phyloP scores from a whole-genome alignment of 1,140 invertebrate genomes.

The Aphaenogaster rudis region DNA sequence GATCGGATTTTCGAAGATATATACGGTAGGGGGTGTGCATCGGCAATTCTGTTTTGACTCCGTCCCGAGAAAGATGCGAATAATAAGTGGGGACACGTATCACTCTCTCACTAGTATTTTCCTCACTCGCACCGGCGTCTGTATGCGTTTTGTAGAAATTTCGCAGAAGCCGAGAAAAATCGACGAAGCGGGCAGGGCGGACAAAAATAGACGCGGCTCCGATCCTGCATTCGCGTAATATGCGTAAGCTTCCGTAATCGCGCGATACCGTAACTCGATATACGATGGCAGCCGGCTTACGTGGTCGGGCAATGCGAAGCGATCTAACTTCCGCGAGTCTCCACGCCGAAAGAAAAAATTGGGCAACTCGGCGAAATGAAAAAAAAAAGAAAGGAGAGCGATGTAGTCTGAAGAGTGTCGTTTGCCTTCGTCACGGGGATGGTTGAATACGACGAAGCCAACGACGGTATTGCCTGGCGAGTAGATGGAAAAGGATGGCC shows the following conservation, averaged over 20 bases:
- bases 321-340: background rate
- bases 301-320: background rate
- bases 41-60: background rate
- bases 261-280: slow-evolving; percentile 37
- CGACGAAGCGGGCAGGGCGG: background rate
- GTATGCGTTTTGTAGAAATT: background rate
- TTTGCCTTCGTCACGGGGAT: slow-evolving; percentile 9
- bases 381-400: slow-evolving; percentile 15
- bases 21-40: background rate
- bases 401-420: background rate
- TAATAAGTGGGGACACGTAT: background rate
- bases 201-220: slow-evolving; percentile 36
- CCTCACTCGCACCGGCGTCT: background rate
- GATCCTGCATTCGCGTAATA: slow-evolving; percentile 7
- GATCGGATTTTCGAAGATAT: background rate
- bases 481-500: slow-evolving; percentile 43
- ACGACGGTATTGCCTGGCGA: slow-evolving; percentile 31
- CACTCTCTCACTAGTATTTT: background rate
- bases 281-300: background rate
- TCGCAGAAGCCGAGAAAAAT: slow-evolving; percentile 16
- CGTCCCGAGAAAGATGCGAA: background rate
- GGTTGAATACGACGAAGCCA: background rate
- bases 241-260: slow-evolving; percentile 36
- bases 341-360: slow-evolving; percentile 22
- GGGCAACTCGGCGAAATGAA: slow-evolving; percentile 23